Percentiles rank a stretch among this genome's conserved stretches.
Conservation (phyloP, 2,888 invertebrate genomes). For the Chaetogeoica ovagalla region DNA sequence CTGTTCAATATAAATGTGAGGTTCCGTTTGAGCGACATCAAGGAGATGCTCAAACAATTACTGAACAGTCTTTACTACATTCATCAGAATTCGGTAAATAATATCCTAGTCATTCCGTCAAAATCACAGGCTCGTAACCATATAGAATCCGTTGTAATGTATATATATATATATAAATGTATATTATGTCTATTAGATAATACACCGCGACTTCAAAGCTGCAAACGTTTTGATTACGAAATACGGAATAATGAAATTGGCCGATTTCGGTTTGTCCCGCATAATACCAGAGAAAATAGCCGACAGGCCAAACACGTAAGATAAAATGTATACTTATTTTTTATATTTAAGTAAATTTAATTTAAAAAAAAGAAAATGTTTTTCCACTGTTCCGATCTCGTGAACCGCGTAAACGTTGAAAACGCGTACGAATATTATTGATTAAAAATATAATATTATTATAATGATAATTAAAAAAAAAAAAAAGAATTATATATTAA, state of each 20-base stretch:
- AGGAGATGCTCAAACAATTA: constrained; percentile 86
- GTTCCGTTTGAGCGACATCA: constrained; percentile 94
- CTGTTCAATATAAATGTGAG: constrained; percentile 93
- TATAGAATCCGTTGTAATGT: too few species aligned
- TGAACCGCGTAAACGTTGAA: too few species aligned
- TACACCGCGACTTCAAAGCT: constrained; percentile 97
- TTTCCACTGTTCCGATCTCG: too few species aligned
- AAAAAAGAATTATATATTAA: too few species aligned
- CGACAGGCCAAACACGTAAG: not conserved
- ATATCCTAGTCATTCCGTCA: not conserved
- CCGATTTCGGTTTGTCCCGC: constrained; percentile 95
- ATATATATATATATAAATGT: too few species aligned
- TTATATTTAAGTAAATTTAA: too few species aligned
- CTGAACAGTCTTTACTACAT: constrained; percentile 92
- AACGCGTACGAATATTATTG: too few species aligned
- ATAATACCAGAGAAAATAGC: constrained; percentile 73
- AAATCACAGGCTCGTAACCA: not conserved
- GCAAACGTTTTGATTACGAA: constrained; percentile 97
- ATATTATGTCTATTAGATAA: constrained; percentile 63
- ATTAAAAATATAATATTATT: too few species aligned
- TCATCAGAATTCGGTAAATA: constrained; percentile 81
- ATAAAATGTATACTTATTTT: too few species aligned
- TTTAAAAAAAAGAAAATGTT: too few species aligned
- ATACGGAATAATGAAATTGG: constrained; percentile 89
- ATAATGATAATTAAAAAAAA: too few species aligned